phyloP scores from a whole-genome alignment of 53 echinoderm and acorn worm species.

The Paelopatides confundens region DNA sequence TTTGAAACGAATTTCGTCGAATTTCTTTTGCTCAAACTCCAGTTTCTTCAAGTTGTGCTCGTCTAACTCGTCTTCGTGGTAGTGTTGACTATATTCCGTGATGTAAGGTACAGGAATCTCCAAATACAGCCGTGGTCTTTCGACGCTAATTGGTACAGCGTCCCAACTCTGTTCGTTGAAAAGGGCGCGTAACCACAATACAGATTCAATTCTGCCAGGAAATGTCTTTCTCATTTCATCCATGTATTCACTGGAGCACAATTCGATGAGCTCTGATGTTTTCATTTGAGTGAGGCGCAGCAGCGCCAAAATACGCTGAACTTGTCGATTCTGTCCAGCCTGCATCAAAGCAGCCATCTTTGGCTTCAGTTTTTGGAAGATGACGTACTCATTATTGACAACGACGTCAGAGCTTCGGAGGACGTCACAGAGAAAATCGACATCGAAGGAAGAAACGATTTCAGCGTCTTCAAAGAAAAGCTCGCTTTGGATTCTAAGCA shows the following conservation, averaged over 20 bases:
- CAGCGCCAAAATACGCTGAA: not conserved
- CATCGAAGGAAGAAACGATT: no score
- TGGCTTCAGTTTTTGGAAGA: conserved; percentile 18
- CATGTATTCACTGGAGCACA: not conserved
- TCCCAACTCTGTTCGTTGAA: not conserved
- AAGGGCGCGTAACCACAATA: not conserved
- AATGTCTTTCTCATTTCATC: no score
- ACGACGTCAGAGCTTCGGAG: no score
- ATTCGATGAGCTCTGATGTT: not conserved
- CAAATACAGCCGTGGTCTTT: no score
- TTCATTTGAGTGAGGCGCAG: no score
- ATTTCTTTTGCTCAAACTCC: not conserved
- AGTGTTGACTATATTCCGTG: not conserved
- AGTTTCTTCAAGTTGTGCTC: no score
- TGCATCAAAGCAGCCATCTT: conserved; percentile 5
- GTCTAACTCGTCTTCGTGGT: no score
- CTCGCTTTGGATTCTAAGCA: no score
- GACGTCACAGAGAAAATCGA: no score
- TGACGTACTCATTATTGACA: not conserved
- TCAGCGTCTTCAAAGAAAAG: no score
- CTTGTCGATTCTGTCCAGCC: not conserved
- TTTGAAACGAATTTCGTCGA: not conserved
- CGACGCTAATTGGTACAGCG: not conserved
- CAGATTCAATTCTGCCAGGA: not conserved
- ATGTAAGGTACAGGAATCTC: not conserved